phyloP scores from a whole-genome alignment of 2,113 vertebrate genomes.

The Ptychochromis oligacanthus region DNA sequence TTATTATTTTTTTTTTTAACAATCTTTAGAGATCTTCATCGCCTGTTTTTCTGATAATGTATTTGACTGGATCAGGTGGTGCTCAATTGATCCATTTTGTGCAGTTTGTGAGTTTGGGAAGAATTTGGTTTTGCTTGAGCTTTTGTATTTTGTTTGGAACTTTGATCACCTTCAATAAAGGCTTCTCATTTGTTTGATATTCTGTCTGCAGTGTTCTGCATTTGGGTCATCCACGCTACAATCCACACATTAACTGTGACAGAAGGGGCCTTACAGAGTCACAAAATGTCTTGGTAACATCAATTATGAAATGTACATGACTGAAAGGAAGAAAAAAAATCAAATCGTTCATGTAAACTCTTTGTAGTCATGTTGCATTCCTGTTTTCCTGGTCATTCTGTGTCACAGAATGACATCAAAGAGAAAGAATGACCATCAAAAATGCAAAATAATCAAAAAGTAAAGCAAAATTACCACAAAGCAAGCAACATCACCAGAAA shows the following conservation, averaged over 20 bases:
- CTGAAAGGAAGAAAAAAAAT: background rate
- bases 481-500: background rate
- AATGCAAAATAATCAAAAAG: background rate
- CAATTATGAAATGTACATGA: background rate
- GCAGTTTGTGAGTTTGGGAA: too few species aligned
- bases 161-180: background rate
- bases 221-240: background rate
- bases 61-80: background rate
- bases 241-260: background rate
- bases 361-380: background rate
- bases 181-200: background rate
- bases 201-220: background rate
- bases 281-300: background rate
- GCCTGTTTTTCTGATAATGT: background rate
- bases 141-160: background rate
- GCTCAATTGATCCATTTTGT: background rate
- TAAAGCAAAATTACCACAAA: background rate
- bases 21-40: background rate
- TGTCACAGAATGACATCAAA: background rate
- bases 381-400: background rate
- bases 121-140: background rate
- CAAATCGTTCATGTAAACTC: background rate
- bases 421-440: background rate
- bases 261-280: accelerated
- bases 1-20: background rate